These are phyloP conservation scores for Hylaeus anthracinus DNA, from an alignment of 1,140 invertebrate genomes.

Conservation along the genomic window DNA sequence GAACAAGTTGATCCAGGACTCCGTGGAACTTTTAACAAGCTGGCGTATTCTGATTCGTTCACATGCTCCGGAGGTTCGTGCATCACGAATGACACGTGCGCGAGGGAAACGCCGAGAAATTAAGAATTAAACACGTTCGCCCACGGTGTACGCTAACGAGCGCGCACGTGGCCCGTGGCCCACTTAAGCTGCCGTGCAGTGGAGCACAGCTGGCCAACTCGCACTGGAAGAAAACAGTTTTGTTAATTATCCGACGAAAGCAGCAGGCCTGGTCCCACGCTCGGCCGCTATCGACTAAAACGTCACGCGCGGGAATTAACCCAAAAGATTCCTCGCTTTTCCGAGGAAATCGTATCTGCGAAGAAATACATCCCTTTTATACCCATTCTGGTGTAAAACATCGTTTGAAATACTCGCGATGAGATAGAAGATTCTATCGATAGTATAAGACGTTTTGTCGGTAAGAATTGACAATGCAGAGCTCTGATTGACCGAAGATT, in stretches of 20 bases:
- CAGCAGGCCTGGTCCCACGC: slow-evolving; percentile 70
- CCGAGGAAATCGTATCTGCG: background rate
- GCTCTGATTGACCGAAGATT: too few species aligned
- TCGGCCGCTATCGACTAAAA: slow-evolving; percentile 56
- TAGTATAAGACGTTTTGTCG: too few species aligned
- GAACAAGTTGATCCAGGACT: background rate
- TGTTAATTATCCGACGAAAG: slow-evolving; percentile 76
- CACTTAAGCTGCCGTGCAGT: slow-evolving; percentile 28
- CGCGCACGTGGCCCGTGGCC: slow-evolving; percentile 1
- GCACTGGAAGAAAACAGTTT: slow-evolving; percentile 68
- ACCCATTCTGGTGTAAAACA: too few species aligned
- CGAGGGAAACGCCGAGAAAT: background rate
- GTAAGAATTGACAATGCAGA: too few species aligned
- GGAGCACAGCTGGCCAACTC: slow-evolving; percentile 29
- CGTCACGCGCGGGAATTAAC: slow-evolving; percentile 54
- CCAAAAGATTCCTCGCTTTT: slow-evolving; percentile 40
- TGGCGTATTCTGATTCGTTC: background rate
- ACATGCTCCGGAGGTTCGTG: background rate
- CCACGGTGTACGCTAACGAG: slow-evolving; percentile 16
- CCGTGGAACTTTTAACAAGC: background rate
- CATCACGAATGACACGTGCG: background rate
- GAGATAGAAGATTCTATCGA: too few species aligned
- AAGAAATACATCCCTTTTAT: too few species aligned
- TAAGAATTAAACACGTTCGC: slow-evolving; percentile 46
- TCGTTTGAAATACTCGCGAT: too few species aligned